phyloP scores from a whole-genome alignment of 2,113 vertebrate species.

The Merops nubicus region DNA sequence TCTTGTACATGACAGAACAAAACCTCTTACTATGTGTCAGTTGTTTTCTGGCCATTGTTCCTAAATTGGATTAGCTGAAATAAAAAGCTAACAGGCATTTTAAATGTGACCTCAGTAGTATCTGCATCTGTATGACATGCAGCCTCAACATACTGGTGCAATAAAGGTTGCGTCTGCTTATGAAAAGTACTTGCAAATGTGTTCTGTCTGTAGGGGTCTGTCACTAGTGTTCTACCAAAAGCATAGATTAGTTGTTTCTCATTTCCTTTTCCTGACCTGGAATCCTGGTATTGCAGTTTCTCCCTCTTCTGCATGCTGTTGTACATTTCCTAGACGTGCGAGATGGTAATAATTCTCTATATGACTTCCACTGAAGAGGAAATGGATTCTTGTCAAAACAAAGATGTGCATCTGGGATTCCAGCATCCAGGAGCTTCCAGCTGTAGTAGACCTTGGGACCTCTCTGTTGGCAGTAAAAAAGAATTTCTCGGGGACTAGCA shows the following conservation, averaged over 20 bases:
- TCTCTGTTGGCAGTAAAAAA: neutral
- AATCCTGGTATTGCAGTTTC: neutral
- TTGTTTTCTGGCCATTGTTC: neutral
- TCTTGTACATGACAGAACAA: neutral
- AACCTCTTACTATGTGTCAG: neutral
- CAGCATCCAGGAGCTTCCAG: neutral
- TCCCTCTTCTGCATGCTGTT: neutral
- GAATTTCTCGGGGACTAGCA: neutral
- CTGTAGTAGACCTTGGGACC: neutral
- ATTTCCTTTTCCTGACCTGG: neutral
- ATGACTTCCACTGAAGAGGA: slow-evolving; percentile 43
- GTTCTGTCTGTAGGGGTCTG: neutral
- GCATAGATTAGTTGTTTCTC: neutral
- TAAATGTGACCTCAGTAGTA: neutral
- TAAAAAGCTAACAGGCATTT: neutral
- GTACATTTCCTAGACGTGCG: neutral
- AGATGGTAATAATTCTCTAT: neutral
- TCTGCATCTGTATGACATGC: neutral
- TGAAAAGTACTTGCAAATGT: neutral
- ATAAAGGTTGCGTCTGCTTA: neutral
- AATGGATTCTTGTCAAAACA: slow-evolving; percentile 38
- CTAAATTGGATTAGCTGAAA: neutral
- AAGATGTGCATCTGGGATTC: neutral
- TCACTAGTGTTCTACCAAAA: neutral
- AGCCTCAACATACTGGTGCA: neutral